Base-by-base conservation (phyloP, 1,140 invertebrate species). In the Harlomillsia oculata region DNA sequence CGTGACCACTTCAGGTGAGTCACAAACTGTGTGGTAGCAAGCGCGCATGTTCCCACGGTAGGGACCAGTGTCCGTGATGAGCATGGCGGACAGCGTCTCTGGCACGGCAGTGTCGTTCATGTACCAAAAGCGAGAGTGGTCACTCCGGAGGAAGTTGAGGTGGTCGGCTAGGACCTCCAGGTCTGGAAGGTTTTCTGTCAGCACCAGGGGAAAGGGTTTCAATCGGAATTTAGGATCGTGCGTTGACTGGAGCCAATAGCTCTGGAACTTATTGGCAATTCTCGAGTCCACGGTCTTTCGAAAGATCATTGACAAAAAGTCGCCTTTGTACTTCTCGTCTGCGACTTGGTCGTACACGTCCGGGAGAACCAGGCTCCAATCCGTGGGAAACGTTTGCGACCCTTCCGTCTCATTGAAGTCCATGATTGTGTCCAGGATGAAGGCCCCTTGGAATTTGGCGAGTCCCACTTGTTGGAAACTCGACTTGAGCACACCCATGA, bases 51-150 rank as follows among this genome's bases (percentile, higher is more conserved):
- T 56, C 2, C 73, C 73, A 50, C 73, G 56, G 43, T 68, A 74
- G n/a, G 73, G 73, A 18, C 72, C 73, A 39, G 71, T 73, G 56
- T 75, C 73, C 3, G 73, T 74, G 18, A 75, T 53, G 5, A 75
- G 67, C 13, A 75, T 63, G 13, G 73, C 72, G 18, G 65, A 67
- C 5, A 69, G 59, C 9, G 65, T 61, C 5, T 49, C 14, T 2
- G 65, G 66, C 14, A 60, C 60, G 8, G 59, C 63, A 18, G 55
- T 55, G 18, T 67, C 65, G 41, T 69, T 69, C 59, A 66, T 67
- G 49, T 67, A 69, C 67, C 67, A 69, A 57, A 69, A 69, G 51
- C 67, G 28, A 16, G 67, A 56, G 49, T 69, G 67, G 36, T 69
- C 67, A 44, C 60, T 64, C 13, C 67, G 34, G n/a, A 69, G 50